Evolutionary conservation across 1,140 invertebrate species (phyloP).

Genomic region (Teleopsis dalmanni): DNA sequence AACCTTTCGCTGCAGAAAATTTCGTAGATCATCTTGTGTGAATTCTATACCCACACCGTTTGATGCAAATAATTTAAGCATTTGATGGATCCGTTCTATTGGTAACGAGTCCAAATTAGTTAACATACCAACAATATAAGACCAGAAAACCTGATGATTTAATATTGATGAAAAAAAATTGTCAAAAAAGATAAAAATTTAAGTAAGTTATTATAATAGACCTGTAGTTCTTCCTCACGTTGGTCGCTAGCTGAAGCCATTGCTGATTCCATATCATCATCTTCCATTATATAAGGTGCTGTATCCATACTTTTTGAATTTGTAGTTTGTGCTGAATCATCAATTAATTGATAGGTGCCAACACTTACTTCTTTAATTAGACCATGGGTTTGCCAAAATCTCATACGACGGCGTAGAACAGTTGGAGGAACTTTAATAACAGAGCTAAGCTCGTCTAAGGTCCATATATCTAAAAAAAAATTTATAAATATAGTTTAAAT

Average conservation of each 20-base stretch:
- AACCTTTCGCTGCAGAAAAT: conserved; percentile 89
- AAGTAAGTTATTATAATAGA: conserved; percentile 9
- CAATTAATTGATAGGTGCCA: conserved; percentile 71
- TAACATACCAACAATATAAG: conserved; percentile 93
- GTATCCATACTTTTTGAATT: too few relatives aligned
- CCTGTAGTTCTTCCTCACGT: conserved; percentile 84
- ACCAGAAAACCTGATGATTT: conserved; percentile 88
- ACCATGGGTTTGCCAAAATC: conserved; percentile 86
- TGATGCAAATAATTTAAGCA: conserved; percentile 92
- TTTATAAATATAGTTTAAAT: background rate
- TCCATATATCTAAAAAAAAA: conserved; percentile 55
- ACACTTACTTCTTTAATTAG: conserved; percentile 66
- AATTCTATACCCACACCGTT: conserved; percentile 84
- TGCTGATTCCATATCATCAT: conserved; percentile 85
- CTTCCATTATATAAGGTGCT: conserved; percentile 75
- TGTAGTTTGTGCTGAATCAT: conserved; percentile 53
- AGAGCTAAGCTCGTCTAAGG: conserved; percentile 73
- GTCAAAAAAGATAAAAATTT: too few relatives aligned
- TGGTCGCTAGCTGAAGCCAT: conserved; percentile 91
- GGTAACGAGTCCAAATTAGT: conserved; percentile 91
- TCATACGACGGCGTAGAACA: conserved; percentile 72
- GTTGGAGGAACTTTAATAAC: conserved; percentile 78
- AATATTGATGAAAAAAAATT: too few relatives aligned
- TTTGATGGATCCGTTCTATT: conserved; percentile 89
- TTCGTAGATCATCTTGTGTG: conserved; percentile 75